Evolutionary conservation across 2,888 invertebrate species (phyloP).

Genomic region (Limnephilus rhombicus): DNA sequence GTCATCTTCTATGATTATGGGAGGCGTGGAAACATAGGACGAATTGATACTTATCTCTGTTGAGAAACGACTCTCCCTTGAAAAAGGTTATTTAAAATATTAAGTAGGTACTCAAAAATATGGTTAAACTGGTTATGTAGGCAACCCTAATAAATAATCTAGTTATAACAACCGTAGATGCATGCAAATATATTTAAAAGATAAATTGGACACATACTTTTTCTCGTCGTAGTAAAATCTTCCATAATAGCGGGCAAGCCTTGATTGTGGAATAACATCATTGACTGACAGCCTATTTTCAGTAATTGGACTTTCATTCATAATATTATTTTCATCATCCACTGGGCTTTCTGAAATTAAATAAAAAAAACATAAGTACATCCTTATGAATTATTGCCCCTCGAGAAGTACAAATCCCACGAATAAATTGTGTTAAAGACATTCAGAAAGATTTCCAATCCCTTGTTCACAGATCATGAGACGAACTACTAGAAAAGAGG

Average conservation of each 20-base stretch:
- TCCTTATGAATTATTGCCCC: neutral
- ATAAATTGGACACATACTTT: conserved; percentile 11
- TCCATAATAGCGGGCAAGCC: conserved; percentile 53
- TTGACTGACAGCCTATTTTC: conserved; percentile 36
- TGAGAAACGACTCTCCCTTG: conserved; percentile 37
- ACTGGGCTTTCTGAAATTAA: neutral
- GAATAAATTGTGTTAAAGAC: neutral
- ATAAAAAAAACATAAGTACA: neutral
- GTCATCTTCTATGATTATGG: neutral
- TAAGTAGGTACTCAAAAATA: neutral
- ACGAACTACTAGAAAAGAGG: neutral
- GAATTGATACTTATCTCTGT: conserved; percentile 21
- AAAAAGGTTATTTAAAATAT: conserved; percentile 7
- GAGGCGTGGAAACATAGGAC: neutral
- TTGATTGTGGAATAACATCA: conserved; percentile 48
- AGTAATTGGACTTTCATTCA: neutral
- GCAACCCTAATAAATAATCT: neutral
- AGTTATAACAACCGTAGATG: neutral
- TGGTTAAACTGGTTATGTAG: neutral
- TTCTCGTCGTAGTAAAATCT: conserved; percentile 53
- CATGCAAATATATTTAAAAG: neutral
- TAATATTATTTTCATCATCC: neutral
- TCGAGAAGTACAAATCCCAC: neutral
- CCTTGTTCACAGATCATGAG: neutral
- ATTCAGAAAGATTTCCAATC: neutral